phyloP scores from a whole-genome alignment of 2,113 vertebrate genomes.

The Rhinolophus ferrumequinum region DNA sequence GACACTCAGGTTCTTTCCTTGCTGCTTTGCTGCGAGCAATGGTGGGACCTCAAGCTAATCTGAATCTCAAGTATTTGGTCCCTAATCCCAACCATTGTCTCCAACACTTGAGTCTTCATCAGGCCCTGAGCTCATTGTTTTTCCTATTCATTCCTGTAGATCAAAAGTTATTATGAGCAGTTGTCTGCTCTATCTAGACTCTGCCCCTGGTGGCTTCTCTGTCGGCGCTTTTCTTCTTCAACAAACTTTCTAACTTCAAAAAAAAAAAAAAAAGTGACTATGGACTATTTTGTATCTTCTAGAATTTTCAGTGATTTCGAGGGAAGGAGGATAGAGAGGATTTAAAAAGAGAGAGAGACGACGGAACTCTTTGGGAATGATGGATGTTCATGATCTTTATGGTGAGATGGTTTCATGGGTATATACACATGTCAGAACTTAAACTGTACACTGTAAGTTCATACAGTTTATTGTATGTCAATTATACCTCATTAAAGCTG shows the following conservation, averaged over 20 bases:
- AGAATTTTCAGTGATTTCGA: background rate
- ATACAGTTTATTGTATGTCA: background rate
- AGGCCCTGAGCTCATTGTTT: background rate
- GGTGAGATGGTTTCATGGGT: background rate
- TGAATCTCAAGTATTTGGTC: background rate
- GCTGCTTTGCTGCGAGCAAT: background rate
- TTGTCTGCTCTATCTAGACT: too few species aligned
- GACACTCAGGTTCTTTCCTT: background rate
- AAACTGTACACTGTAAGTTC: background rate
- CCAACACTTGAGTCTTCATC: background rate
- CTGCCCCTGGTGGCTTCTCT: too few species aligned
- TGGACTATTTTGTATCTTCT: constrained; percentile 3
- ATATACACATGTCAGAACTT: background rate
- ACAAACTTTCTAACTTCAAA: too few species aligned
- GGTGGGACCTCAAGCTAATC: background rate
- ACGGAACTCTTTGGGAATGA: background rate
- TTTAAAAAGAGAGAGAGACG: background rate
- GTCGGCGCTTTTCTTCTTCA: too few species aligned
- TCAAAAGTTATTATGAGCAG: background rate
- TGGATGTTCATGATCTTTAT: background rate
- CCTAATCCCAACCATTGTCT: background rate
- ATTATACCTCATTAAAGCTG: background rate
- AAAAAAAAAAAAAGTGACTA: background rate
- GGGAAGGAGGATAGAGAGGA: background rate
- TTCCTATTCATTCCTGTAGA: background rate